A percentile compares a stretch with the other conserved stretches of the same genome.
Conservation (phyloP, 2,797 vertebrate species). For the Rallus crepitans region DNA sequence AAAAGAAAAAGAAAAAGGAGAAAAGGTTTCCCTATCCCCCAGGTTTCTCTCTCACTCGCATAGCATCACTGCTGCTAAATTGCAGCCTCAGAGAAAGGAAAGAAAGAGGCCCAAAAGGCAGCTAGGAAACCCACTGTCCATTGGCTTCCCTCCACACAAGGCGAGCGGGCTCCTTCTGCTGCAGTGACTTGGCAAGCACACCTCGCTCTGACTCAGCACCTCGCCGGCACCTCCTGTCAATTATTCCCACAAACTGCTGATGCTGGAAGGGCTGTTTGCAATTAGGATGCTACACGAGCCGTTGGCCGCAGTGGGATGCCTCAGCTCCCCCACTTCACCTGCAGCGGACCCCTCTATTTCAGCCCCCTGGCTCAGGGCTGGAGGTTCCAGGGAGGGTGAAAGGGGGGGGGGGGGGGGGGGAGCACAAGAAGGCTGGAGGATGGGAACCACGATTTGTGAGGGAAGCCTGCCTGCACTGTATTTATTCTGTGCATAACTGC, state of each 20-base stretch:
- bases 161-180: constrained; percentile 71
- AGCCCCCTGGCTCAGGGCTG: background rate
- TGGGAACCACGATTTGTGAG: background rate
- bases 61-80: background rate
- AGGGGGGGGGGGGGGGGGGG: too few relatives aligned
- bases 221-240: constrained; percentile 72
- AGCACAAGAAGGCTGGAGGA: background rate
- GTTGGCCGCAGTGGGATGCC: background rate
- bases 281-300: constrained; percentile 46
- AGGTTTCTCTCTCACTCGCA: background rate
- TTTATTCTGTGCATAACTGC: background rate
- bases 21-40: background rate
- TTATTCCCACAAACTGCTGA: constrained; percentile 72
- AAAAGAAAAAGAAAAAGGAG: accelerated
- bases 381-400: background rate
- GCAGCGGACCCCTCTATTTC: background rate
- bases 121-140: constrained; percentile 55
- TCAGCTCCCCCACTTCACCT: background rate
- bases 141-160: constrained; percentile 47
- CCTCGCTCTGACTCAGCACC: constrained; percentile 76
- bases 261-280: constrained; percentile 49
- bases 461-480: background rate
- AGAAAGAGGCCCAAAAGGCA: constrained; percentile 46
- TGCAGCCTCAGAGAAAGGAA: background rate
- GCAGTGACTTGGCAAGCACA: constrained; percentile 76